Conservation (phyloP, 2,797 vertebrate genomes). For the Martes flavigula region DNA sequence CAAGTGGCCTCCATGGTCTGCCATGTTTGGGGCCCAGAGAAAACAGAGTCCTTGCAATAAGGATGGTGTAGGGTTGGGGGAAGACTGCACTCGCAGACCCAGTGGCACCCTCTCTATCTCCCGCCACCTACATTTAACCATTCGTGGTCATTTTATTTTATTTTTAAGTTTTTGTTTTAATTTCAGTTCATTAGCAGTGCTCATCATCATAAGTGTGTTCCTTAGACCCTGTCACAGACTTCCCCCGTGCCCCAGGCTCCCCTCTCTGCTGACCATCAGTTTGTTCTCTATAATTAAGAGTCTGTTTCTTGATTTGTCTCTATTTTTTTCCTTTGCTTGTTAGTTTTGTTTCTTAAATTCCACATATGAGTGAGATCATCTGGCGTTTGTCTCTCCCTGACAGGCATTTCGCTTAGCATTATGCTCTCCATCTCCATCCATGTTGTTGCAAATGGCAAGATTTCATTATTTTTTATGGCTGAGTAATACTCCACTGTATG, state of each 20-base stretch:
- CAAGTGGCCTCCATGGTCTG: not conserved
- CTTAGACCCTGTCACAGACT: not conserved
- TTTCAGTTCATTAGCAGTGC: not conserved
- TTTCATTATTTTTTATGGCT: not conserved
- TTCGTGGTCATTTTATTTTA: not conserved
- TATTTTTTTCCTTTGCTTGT: not conserved
- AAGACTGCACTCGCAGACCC: not conserved
- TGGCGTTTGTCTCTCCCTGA: not conserved
- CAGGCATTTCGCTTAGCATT: not conserved
- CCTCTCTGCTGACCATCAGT: not conserved
- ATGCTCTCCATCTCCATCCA: not conserved
- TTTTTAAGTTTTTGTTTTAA: not conserved
- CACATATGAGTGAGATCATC: not conserved
- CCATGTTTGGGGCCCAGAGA: not conserved
- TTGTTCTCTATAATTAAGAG: not conserved
- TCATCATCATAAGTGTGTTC: not conserved
- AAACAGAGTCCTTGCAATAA: not conserved
- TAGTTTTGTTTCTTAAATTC: not conserved
- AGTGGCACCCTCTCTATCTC: not conserved
- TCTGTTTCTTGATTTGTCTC: not conserved
- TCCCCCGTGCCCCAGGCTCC: accelerated
- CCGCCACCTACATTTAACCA: not conserved
- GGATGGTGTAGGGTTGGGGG: not conserved
- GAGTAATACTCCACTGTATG: not conserved
- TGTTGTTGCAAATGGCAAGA: not conserved